Percentiles rank a stretch among this genome's conserved stretches.
Evolutionary conservation across 2,888 invertebrate genomes (phyloP).

Genomic region (Macaria notata): DNA sequence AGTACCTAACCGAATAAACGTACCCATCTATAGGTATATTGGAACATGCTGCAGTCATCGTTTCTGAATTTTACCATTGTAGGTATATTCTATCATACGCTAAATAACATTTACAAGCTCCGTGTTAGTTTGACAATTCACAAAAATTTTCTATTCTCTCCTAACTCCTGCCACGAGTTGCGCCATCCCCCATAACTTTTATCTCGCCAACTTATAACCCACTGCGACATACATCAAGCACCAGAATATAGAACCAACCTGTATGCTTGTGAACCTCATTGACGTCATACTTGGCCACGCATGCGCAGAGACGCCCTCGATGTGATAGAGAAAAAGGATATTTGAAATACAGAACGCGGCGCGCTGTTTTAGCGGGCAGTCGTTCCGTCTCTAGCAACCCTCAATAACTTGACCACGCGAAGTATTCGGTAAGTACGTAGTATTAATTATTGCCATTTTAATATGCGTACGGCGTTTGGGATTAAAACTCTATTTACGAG

Average conservation of each 20-base stretch:
- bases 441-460: slow-evolving; percentile 33
- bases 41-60: too few species aligned
- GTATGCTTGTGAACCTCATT: slow-evolving; percentile 77
- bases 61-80: too few species aligned
- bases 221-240: slow-evolving; percentile 44
- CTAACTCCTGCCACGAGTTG: not conserved
- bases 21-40: too few species aligned
- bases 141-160: not conserved
- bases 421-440: slow-evolving; percentile 62
- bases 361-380: slow-evolving; percentile 54
- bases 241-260: slow-evolving; percentile 52
- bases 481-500: slow-evolving; percentile 13
- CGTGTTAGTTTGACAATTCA: too few species aligned
- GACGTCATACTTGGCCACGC: slow-evolving; percentile 70
- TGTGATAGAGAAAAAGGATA: slow-evolving; percentile 17
- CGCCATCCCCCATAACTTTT: not conserved
- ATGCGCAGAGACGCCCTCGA: slow-evolving; percentile 49
- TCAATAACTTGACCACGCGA: slow-evolving; percentile 56
- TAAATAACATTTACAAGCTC: too few species aligned
- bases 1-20: too few species aligned
- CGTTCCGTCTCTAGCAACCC: slow-evolving; percentile 38
- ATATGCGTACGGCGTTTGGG: slow-evolving; percentile 21
- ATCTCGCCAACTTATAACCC: slow-evolving; percentile 19
- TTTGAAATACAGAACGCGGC: slow-evolving; percentile 53
- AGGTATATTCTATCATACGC: too few species aligned